Conservation (phyloP, 1,140 invertebrate genomes). For the Zaprionus vittiger region DNA sequence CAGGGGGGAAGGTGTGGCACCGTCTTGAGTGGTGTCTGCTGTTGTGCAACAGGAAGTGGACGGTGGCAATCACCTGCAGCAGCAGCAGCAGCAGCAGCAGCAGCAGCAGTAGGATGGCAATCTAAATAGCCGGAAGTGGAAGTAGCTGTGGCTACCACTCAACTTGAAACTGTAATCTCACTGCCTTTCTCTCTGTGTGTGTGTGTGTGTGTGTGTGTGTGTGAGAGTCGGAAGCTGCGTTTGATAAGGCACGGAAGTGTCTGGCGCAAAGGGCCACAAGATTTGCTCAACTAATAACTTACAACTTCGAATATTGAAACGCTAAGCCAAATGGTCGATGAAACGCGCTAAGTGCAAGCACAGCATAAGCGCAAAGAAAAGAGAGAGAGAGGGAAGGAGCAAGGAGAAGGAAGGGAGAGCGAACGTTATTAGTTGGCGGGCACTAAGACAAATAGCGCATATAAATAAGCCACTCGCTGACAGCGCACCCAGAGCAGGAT, state of each 20-base stretch:
- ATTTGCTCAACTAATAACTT: constrained; percentile 36
- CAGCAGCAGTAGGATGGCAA: constrained; percentile 62
- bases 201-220: constrained; percentile 56
- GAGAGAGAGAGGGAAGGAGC: constrained; percentile 8
- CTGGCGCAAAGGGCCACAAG: constrained; percentile 29
- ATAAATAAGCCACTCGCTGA: constrained; percentile 72
- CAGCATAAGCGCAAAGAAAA: constrained; percentile 26
- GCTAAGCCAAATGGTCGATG: constrained; percentile 49
- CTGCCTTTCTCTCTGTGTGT: constrained; percentile 42
- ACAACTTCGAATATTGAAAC: constrained; percentile 12
- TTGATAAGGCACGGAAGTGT: constrained; percentile 73
- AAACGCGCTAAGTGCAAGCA: constrained; percentile 53
- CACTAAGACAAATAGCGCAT: constrained; percentile 78
- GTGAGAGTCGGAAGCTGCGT: constrained; percentile 64
- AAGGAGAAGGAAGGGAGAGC: constrained; percentile 13
- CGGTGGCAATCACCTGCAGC: constrained; percentile 56
- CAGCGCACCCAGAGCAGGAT: constrained; percentile 6
- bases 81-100: constrained; percentile 17
- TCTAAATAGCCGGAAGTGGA: constrained; percentile 72
- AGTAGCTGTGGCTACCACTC: constrained; percentile 33
- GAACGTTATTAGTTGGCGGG: constrained; percentile 72
- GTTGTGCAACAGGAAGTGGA: constrained; percentile 49
- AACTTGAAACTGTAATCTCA: constrained; percentile 40
- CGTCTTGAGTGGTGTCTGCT: constrained; percentile 5
- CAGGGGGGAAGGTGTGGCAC: neutral